A percentile compares a stretch with the other conserved stretches of the same genome.
These are phyloP conservation scores for Bombus polaris DNA, from an alignment of 1,140 invertebrate species.

Conservation along the genomic window DNA sequence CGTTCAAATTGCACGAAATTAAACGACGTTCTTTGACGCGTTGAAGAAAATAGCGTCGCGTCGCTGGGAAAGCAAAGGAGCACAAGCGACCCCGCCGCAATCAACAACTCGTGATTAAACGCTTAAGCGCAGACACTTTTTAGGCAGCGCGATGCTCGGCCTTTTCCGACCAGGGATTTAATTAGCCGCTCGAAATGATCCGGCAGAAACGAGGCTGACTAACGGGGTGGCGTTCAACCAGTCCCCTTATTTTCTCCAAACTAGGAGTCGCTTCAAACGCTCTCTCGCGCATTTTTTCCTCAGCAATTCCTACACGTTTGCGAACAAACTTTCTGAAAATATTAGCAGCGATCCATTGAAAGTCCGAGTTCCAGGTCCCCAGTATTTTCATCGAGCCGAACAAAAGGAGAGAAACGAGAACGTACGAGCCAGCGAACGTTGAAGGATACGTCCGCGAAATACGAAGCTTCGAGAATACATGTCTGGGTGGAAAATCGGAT, in stretches of 20 bases:
- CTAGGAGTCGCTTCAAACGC: not conserved
- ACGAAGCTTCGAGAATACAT: not conserved
- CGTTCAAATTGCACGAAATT: not conserved
- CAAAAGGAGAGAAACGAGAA: not conserved
- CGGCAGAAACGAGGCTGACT: not conserved
- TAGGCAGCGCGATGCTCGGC: not conserved
- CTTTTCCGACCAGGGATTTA: constrained; percentile 33
- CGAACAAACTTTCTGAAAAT: not conserved
- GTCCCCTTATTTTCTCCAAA: not conserved
- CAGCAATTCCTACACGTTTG: not conserved
- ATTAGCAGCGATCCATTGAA: not conserved
- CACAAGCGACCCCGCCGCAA: constrained; percentile 10
- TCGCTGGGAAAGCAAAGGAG: not conserved
- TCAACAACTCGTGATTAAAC: constrained; percentile 50
- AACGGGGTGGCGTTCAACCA: not conserved
- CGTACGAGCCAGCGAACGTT: too few relatives aligned
- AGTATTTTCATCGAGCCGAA: not conserved
- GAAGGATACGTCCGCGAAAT: not conserved
- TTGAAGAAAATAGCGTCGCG: not conserved
- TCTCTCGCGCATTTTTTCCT: not conserved
- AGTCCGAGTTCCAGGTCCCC: not conserved
- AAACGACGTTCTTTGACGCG: constrained; percentile 24
- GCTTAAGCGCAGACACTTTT: constrained; percentile 29
- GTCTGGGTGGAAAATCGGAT: constrained; percentile 6
- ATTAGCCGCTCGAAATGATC: constrained; percentile 39